Percentiles rank a stretch among this genome's conserved stretches.
Conservation (phyloP, 2,888 invertebrate species). For the Meghimatium bilineatum region DNA sequence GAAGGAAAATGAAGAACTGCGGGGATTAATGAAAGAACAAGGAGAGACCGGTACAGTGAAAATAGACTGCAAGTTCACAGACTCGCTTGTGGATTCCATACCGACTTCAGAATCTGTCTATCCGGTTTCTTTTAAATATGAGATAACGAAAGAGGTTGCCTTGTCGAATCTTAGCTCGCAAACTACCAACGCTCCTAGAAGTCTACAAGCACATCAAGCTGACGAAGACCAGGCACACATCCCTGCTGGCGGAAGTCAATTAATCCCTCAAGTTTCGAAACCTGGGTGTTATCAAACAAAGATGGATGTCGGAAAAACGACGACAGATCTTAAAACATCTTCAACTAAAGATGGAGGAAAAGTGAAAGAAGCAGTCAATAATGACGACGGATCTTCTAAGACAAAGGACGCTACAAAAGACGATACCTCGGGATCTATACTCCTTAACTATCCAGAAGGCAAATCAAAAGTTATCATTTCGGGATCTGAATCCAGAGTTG, state of each 20-base stretch:
- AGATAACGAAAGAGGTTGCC: not conserved
- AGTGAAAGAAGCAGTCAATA: not conserved
- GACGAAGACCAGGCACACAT: not conserved
- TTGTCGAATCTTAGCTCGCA: not conserved
- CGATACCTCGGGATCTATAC: not conserved
- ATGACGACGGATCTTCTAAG: not conserved
- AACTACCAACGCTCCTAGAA: not conserved
- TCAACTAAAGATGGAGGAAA: slow-evolving; percentile 76
- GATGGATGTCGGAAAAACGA: slow-evolving; percentile 10
- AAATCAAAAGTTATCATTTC: slow-evolving; percentile 44
- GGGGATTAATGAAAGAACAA: slow-evolving; percentile 12
- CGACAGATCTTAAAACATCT: not conserved
- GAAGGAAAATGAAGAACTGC: slow-evolving; percentile 25
- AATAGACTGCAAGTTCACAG: not conserved
- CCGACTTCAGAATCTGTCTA: not conserved
- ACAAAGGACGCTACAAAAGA: not conserved
- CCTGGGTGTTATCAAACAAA: not conserved
- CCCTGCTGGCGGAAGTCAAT: not conserved
- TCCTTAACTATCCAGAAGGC: slow-evolving; percentile 32
- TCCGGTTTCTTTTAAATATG: not conserved
- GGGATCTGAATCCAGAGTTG: slow-evolving; percentile 48
- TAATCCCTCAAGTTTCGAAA: not conserved
- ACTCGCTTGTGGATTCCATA: not conserved
- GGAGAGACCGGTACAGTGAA: not conserved
- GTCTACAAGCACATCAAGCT: not conserved